Base-by-base conservation (phyloP, 2,113 vertebrate species). In the Falcunculus frontatus region DNA sequence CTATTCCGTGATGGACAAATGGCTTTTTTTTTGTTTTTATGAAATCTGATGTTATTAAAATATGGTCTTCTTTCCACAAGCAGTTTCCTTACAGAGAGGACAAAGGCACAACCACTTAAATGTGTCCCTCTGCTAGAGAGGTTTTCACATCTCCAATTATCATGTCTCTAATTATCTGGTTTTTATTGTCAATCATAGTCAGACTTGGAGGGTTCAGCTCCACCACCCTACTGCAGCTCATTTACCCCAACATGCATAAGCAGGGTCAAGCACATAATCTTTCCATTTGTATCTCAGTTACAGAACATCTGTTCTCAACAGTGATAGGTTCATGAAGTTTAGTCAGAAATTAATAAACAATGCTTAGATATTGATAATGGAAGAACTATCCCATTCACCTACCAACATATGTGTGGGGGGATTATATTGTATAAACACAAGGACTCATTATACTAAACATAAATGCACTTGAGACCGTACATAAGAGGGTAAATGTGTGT, bases 341-440 rank as follows among this genome's bases (percentile, higher is more conserved):
- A 72, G 13, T 14, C 44, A 32, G 22, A 93, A 60, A 92, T 65
- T 35, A 75, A 59, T 60, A 49, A 87, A 41, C 9, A 59, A 6
- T 14, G 5, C 15, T 64, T 47, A 39, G 15, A 33, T 65, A 73
- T 1, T 41, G 44, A n/a, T 56, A 44, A 74, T 35, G 23, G 13
- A 74, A 89, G 20, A 44, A 14, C 10, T 46, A 22, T 65, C 18
- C 37, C 2, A 68, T 39, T 64, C 32, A 69, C 17, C 17, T 52
- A 44, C 18, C 93, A 78, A 44, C 15, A 14, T 10, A 5, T 4
- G 13, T 1, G 17, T 0, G 4, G 9, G 4, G 2, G 5, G 7
- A 4, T 35, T 33, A 18, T 29, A 30, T 69, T 44, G 7, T 18
- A 14, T 59, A 84, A 84, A 37, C 9, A 26, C 25, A 86, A 82